phyloP scores from a whole-genome alignment of 2,797 vertebrate genomes.

The Brachyrhaphis roseni region DNA sequence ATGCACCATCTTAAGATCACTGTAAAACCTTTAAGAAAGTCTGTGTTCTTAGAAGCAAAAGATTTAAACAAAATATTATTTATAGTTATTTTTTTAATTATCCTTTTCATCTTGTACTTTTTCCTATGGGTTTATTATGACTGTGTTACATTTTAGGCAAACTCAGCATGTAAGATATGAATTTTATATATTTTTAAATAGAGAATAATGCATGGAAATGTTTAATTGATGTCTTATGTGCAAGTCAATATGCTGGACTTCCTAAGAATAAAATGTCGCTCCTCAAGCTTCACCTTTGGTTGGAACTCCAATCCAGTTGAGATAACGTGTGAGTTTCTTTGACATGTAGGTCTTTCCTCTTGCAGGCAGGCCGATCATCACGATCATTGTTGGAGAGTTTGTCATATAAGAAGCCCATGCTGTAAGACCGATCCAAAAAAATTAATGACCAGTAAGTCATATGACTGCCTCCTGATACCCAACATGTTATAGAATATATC shows the following conservation, averaged over 20 bases:
- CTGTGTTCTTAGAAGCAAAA: background rate
- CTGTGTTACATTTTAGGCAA: background rate
- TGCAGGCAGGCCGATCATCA: conserved; percentile 95
- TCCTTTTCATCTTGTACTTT: background rate
- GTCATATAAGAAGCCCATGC: conserved; percentile 98
- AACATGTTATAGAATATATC: background rate
- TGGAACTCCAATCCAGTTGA: conserved; percentile 98
- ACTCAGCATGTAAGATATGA: background rate
- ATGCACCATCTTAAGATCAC: background rate
- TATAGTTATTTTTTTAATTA: background rate
- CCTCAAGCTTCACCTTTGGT: conserved; percentile 86
- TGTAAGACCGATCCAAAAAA: conserved; percentile 56
- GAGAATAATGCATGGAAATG: background rate
- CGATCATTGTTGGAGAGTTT: conserved; percentile 93
- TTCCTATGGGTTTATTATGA: background rate
- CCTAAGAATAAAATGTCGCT: background rate
- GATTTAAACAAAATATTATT: background rate
- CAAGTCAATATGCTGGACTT: background rate
- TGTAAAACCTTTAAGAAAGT: background rate
- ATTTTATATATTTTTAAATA: background rate
- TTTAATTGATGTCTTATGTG: background rate
- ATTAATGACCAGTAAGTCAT: background rate
- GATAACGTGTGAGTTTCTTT: conserved; percentile 96
- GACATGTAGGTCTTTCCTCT: conserved; percentile 97
- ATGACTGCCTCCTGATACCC: background rate